These are phyloP conservation scores for Alligator sinensis DNA, from an alignment of 2,113 vertebrate genomes.

Conservation along the genomic window DNA sequence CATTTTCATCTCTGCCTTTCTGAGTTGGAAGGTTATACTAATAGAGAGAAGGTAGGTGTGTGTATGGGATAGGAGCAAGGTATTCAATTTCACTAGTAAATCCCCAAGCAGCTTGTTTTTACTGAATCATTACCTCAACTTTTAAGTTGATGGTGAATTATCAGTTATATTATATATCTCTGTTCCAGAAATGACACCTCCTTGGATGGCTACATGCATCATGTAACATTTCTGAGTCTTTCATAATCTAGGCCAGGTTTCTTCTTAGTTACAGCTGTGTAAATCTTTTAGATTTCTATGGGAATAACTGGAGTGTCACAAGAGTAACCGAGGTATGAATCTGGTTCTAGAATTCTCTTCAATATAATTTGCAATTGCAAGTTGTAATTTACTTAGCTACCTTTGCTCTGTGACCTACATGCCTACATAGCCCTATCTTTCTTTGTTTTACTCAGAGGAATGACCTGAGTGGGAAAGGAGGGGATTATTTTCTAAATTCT, in stretches of 20 bases:
- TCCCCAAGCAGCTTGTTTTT: background rate
- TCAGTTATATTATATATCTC: too few relatives aligned
- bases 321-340: background rate
- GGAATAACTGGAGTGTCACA: background rate
- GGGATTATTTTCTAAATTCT: background rate
- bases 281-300: background rate
- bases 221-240: background rate
- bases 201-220: background rate
- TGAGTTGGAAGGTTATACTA: too few relatives aligned
- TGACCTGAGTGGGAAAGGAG: background rate
- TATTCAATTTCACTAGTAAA: background rate
- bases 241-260: background rate
- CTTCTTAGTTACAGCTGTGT: background rate
- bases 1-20: background rate
- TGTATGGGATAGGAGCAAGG: background rate
- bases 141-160: background rate
- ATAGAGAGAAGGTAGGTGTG: background rate
- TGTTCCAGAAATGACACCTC: too few relatives aligned
- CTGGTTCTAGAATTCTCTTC: background rate
- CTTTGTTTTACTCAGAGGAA: conserved; percentile 1
- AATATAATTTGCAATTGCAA: background rate
- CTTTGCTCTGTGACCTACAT: background rate
- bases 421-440: background rate
- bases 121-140: background rate
- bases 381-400: background rate